Evolutionary conservation across 2,888 invertebrate genomes (phyloP).

Genomic region (Ectemnius continuus): DNA sequence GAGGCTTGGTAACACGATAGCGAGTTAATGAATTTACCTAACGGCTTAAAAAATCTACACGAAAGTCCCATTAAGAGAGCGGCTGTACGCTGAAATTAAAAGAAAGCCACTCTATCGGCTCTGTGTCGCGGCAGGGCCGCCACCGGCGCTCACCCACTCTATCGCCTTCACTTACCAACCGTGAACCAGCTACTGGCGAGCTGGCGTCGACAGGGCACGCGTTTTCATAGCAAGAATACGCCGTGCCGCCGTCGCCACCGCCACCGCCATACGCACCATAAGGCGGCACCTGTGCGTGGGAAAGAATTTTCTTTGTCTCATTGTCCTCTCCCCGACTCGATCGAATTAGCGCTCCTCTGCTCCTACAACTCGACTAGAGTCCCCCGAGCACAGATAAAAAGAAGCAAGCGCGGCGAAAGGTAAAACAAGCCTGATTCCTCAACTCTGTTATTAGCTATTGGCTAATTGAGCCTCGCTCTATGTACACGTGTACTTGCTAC

Average conservation of each 20-base stretch:
- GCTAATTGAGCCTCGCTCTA: conserved; percentile 23
- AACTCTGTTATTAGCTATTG: conserved; percentile 34
- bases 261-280: conserved; percentile 9
- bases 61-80: background rate
- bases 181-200: background rate
- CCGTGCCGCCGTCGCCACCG: conserved; percentile 12
- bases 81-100: background rate
- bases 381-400: background rate
- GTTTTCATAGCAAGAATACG: conserved; percentile 21
- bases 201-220: conserved; percentile 28
- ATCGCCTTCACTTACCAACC: no score
- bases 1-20: background rate
- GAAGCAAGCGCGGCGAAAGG: conserved; percentile 2
- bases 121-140: no score
- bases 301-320: conserved; percentile 60
- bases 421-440: background rate
- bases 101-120: background rate
- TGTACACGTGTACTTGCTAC: conserved; percentile 27
- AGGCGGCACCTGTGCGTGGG: conserved; percentile 47
- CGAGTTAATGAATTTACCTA: conserved; percentile 10
- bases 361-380: background rate
- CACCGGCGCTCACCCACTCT: no score
- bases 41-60: conserved; percentile 6
- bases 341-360: conserved; percentile 24
- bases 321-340: conserved; percentile 12